A percentile compares a stretch with the other conserved stretches of the same genome.
These are phyloP conservation scores for Galago senegalensis DNA, from an alignment of 2,797 vertebrate genomes.

Conservation along the genomic window DNA sequence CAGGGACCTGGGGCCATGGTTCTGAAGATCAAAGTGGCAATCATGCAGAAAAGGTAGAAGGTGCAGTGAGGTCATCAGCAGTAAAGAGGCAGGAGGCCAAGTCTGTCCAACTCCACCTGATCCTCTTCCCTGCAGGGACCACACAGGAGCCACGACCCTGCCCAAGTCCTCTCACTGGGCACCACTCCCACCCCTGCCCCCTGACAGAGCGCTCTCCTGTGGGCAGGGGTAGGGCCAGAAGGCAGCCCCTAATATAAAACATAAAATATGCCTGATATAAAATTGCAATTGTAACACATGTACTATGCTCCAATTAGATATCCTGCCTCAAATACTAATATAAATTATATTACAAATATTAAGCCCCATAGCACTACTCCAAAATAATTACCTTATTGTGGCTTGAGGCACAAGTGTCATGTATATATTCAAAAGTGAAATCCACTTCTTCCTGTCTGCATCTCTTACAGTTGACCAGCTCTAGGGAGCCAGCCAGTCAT, in stretches of 20 bases:
- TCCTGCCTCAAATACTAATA: neutral
- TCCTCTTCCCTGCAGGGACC: fast-evolving
- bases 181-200: neutral
- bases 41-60: fast-evolving
- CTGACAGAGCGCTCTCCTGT: no score
- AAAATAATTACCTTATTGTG: neutral
- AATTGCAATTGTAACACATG: neutral
- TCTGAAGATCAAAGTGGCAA: neutral
- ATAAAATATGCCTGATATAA: neutral
- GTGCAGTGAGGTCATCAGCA: neutral
- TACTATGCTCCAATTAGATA: neutral
- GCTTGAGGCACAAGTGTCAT: neutral
- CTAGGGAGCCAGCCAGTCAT: neutral
- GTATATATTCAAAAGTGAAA: neutral
- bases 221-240: neutral
- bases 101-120: fast-evolving
- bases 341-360: neutral
- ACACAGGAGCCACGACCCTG: fast-evolving
- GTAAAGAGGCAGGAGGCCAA: no score
- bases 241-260: no score
- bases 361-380: neutral
- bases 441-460: neutral
- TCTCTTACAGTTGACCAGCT: neutral
- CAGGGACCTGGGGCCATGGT: neutral
- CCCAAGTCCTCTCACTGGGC: no score